Conservation (phyloP, 1,140 invertebrate species). For the Bombus vancouverensis region DNA sequence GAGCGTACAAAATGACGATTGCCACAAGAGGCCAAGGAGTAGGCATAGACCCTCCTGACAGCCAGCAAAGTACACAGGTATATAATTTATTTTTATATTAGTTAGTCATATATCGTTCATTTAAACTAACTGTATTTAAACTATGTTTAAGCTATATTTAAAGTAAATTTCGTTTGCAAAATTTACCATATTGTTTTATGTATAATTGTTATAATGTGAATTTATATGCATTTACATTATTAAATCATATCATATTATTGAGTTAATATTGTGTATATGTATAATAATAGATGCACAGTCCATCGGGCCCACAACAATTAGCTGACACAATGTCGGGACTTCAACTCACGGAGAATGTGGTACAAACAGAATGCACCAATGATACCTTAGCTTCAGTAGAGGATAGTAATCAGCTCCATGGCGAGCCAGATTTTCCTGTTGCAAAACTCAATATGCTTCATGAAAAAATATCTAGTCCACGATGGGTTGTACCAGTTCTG, state of each 20-base stretch:
- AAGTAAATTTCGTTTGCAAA: background rate
- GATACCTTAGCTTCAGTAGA: conserved; percentile 76
- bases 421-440: conserved; percentile 91
- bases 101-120: background rate
- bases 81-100: background rate
- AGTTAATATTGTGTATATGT: background rate
- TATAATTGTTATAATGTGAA: background rate
- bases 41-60: conserved; percentile 84
- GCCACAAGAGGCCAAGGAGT: conserved; percentile 85
- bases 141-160: background rate
- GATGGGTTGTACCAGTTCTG: conserved; percentile 98
- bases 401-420: conserved; percentile 79
- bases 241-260: background rate
- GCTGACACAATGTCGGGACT: conserved; percentile 79
- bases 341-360: conserved; percentile 78
- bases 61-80: conserved; percentile 84
- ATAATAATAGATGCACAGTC: conserved; percentile 77
- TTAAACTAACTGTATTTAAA: background rate
- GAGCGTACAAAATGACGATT: conserved; percentile 83
- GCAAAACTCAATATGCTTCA: conserved; percentile 93
- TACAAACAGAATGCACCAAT: conserved; percentile 73
- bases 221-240: background rate
- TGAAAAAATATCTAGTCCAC: conserved; percentile 96
- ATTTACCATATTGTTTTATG: background rate
- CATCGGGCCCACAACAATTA: conserved; percentile 81